Base-by-base conservation (phyloP, 2,113 vertebrate species). In the Prionailurus viverrinus region DNA sequence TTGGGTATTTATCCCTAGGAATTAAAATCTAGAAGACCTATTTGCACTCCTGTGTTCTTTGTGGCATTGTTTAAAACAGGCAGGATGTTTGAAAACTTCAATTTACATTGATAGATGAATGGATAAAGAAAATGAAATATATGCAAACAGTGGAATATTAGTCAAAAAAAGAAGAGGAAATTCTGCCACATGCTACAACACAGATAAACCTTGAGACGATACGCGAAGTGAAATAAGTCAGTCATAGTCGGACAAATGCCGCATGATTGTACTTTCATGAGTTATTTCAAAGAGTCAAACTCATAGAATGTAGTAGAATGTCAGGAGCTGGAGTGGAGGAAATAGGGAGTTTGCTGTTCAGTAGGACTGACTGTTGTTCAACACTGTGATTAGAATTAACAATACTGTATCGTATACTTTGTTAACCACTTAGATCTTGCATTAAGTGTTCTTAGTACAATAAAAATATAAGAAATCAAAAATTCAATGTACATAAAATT, bases 301-400 rank as follows among this genome's bases (percentile, higher is more conserved):
- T 45, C 31, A 31, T 7, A 23, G 19, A 31, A 33, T 6, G 19
- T 39, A 39, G 4, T 27, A 69, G 25, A 89, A 48, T 51, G 0
- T 3, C 45, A 78, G 51, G 3, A 16, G 7, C 13, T 12, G 1
- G 29, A 0, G 11, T 1, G 6, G 2, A 4, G 31, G 31, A 25
- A 33, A 29, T 55, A 39, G 2, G n/a, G 12, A 45, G 15, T 33
- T 33, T 27, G 25, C 27, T 27, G 3, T 58, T 81, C 31, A 39
- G 45, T 18, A 33, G 0, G 29, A 29, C n/a, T 23, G 45, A 58
- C 13, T 27, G 2, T 0, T 92, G 3, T 25, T 73, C 5, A 71
- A 41, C 5, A 23, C 25, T 19, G 3, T 66, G 25, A 5, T 92
- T 68, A 68, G 7, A 61, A 15, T 51, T n/a, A 39, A 78, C 25